These are phyloP conservation scores for Gymnoscopelus braueri DNA, from an alignment of 2,797 vertebrate genomes.

Conservation along the genomic window DNA sequence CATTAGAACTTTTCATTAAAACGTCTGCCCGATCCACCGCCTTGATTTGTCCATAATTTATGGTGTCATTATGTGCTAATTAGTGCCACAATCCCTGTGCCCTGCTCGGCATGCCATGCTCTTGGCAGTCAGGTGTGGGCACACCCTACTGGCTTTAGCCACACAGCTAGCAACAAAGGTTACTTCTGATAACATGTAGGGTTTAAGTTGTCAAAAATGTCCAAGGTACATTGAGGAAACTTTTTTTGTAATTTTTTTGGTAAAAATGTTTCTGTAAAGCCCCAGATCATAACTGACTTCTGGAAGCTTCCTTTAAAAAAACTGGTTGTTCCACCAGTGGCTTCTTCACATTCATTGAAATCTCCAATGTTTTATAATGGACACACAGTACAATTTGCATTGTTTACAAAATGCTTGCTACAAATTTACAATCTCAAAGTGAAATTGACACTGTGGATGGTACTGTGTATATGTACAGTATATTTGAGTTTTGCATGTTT, in stretches of 20 bases:
- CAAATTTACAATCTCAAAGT: no score
- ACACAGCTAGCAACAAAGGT: slow-evolving; percentile 22
- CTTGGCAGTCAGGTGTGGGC: slow-evolving; percentile 60
- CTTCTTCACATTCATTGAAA: no score
- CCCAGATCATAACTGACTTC: no score
- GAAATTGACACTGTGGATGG: slow-evolving; percentile 1
- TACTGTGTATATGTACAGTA: slow-evolving; percentile 16
- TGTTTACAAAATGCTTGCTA: no score
- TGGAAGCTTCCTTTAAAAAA: no score
- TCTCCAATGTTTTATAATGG: no score
- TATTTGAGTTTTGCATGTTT: no score
- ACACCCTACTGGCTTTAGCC: slow-evolving; percentile 52
- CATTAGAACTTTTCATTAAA: slow-evolving; percentile 89
- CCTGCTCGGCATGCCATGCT: slow-evolving; percentile 56
- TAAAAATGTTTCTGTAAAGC: no score
- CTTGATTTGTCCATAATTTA: slow-evolving; percentile 93
- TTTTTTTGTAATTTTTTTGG: no score
- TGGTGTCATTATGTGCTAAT: slow-evolving; percentile 93
- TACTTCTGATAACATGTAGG: slow-evolving; percentile 2
- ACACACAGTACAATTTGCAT: no score
- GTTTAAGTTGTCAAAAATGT: not conserved
- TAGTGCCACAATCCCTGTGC: slow-evolving; percentile 84
- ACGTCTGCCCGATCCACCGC: slow-evolving; percentile 85
- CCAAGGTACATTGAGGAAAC: no score
- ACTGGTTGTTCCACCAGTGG: no score